Conservation (phyloP, 2,888 invertebrate genomes). For the Drosophila maculinotata region DNA sequence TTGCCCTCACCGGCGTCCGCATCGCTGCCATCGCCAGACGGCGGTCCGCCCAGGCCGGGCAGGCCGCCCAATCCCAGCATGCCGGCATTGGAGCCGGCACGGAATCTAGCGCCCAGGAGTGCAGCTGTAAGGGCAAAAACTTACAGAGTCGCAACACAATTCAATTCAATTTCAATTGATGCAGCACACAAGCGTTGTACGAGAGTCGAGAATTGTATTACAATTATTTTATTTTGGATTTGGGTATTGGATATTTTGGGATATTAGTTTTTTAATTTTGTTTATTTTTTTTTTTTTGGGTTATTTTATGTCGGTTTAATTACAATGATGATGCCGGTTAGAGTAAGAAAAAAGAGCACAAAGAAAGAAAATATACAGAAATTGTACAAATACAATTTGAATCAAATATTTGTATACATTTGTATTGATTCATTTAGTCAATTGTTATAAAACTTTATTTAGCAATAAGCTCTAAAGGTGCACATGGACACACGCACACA, state of each 20-base stretch:
- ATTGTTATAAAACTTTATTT: constrained; percentile 23
- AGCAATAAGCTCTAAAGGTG: constrained; percentile 28
- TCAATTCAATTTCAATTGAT: constrained; percentile 45
- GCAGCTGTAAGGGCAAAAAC: constrained; percentile 88
- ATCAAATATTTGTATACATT: constrained; percentile 39
- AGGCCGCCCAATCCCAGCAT: constrained; percentile 87
- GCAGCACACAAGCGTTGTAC: constrained; percentile 40
- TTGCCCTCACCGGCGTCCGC: constrained; percentile 90
- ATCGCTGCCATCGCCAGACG: constrained; percentile 59
- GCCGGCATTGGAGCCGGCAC: constrained; percentile 91
- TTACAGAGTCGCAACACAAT: constrained; percentile 79
- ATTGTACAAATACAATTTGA: constrained; percentile 64
- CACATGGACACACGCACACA: constrained; percentile 26
- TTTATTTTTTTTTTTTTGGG: constrained; percentile 17
- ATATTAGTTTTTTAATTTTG: constrained; percentile 22
- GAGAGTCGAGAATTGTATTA: constrained; percentile 10
- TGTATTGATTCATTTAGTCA: constrained; percentile 5
- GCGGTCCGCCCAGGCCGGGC: constrained; percentile 74
- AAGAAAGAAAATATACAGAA: constrained; percentile 71
- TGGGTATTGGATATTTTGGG: constrained; percentile 6
- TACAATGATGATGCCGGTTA: constrained; percentile 56
- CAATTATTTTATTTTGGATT: constrained; percentile 5
- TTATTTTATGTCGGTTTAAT: constrained; percentile 47
- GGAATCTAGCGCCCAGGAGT: constrained; percentile 92
- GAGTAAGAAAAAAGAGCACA: constrained; percentile 67